Evolutionary conservation across 2,888 invertebrate genomes (phyloP).

Genomic region (Lucinisca nassula): DNA sequence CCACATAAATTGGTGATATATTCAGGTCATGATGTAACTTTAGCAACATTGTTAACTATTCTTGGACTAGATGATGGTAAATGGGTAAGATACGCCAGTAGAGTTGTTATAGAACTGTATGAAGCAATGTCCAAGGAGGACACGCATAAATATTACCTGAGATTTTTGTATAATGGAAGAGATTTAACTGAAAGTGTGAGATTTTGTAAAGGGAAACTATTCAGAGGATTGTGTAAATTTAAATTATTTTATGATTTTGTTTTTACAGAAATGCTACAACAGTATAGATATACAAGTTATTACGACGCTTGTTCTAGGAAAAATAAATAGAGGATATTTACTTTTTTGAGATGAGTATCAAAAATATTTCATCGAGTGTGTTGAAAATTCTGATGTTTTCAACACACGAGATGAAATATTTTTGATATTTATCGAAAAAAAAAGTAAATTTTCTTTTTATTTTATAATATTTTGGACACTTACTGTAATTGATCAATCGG

Average conservation of each 20-base stretch:
- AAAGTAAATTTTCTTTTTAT: too few relatives aligned
- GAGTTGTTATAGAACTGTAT: constrained; percentile 96
- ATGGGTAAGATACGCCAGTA: constrained; percentile 94
- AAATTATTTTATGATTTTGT: constrained; percentile 96
- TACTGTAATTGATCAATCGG: too few relatives aligned
- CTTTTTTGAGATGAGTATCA: too few relatives aligned
- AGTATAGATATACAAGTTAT: constrained; percentile 88
- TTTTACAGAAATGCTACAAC: constrained; percentile 95
- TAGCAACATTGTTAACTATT: constrained; percentile 94
- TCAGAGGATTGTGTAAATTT: constrained; percentile 92
- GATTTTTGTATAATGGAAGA: constrained; percentile 95
- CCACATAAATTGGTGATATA: constrained; percentile 91
- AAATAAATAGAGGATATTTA: too few relatives aligned
- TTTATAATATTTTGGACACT: too few relatives aligned
- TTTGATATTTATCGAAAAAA: too few relatives aligned
- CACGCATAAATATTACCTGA: constrained; percentile 92
- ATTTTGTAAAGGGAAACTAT: constrained; percentile 91
- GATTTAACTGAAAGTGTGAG: constrained; percentile 94
- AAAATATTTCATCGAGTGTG: too few relatives aligned
- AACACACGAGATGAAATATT: too few relatives aligned
- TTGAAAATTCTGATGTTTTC: too few relatives aligned
- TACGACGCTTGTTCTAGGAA: constrained; percentile 40
- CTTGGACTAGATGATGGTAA: constrained; percentile 91
- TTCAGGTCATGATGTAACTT: constrained; percentile 97
- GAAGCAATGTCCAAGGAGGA: constrained; percentile 36